Percentiles rank a stretch among this genome's conserved stretches.
Evolutionary conservation across 2,113 vertebrate genomes (phyloP).

Genomic region (Anser brachyrhynchus): DNA sequence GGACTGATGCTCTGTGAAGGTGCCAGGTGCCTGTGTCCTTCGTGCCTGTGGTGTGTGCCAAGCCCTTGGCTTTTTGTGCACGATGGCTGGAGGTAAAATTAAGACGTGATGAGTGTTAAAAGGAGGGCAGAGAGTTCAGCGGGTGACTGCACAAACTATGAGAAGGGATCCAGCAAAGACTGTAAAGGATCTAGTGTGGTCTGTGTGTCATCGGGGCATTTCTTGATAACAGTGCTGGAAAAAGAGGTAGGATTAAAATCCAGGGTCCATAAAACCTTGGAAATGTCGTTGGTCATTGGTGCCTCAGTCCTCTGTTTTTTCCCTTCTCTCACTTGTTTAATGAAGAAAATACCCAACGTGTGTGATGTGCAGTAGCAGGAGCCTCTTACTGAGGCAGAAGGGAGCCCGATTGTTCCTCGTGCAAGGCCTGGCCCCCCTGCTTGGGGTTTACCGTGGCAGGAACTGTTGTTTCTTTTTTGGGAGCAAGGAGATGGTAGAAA

Average conservation of each 20-base stretch:
- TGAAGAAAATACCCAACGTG: not conserved
- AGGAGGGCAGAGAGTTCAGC: not conserved
- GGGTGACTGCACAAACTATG: not conserved
- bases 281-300: not conserved
- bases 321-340: not conserved
- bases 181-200: not conserved
- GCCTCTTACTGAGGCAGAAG: not conserved
- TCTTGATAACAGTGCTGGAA: not conserved
- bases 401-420: not conserved
- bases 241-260: not conserved
- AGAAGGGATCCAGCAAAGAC: not conserved
- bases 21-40: not conserved
- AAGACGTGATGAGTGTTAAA: slow-evolving; percentile 1
- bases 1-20: not conserved
- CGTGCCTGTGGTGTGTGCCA: slow-evolving; percentile 1
- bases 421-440: not conserved
- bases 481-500: not conserved
- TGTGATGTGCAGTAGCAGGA: not conserved
- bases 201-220: not conserved
- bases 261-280: not conserved
- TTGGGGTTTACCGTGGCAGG: not conserved
- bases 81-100: not conserved
- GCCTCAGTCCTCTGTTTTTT: not conserved
- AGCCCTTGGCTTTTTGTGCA: not conserved
- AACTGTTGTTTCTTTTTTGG: not conserved